These are phyloP conservation scores for Zaprionus lachaisei DNA, from an alignment of 1,140 invertebrate species.

Conservation along the genomic window DNA sequence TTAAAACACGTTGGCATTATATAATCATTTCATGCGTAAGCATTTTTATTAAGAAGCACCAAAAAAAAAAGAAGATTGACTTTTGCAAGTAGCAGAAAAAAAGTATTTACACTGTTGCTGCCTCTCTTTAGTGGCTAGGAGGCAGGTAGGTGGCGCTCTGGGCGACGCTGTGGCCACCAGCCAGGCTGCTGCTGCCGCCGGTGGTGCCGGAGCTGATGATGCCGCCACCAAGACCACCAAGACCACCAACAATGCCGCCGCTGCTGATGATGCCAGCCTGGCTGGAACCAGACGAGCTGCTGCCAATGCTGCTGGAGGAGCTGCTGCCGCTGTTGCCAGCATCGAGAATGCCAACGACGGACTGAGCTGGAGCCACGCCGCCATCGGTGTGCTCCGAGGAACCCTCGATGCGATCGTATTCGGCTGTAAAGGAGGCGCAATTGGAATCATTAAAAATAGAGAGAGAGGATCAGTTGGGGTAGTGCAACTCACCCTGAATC, in stretches of 20 bases:
- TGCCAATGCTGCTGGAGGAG: slow-evolving; percentile 32
- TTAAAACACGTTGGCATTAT: neutral
- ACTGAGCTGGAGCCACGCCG: slow-evolving; percentile 74
- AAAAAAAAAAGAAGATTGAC: slow-evolving; percentile 23
- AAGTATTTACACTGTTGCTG: neutral
- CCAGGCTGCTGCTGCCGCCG: slow-evolving; percentile 30
- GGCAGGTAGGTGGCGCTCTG: slow-evolving; percentile 68
- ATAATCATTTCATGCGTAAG: slow-evolving; percentile 23
- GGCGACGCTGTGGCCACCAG: slow-evolving; percentile 39
- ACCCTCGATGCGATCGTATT: slow-evolving; percentile 80
- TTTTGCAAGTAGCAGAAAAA: slow-evolving; percentile 35
- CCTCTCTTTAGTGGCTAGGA: slow-evolving; percentile 49
- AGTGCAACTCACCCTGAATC: slow-evolving; percentile 73
- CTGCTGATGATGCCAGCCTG: slow-evolving; percentile 9
- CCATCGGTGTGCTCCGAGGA: slow-evolving; percentile 76
- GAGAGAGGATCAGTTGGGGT: neutral
- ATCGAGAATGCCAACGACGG: slow-evolving; percentile 78
- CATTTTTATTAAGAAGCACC: slow-evolving; percentile 19
- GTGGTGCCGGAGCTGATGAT: slow-evolving; percentile 15
- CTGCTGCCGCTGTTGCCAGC: slow-evolving; percentile 48
- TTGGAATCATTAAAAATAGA: neutral
- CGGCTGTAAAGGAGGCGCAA: slow-evolving; percentile 35
- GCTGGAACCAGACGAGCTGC: neutral
- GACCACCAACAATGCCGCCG: neutral
- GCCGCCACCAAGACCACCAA: slow-evolving; percentile 3